A percentile compares a stretch with the other conserved stretches of the same genome.
Conservation (phyloP, 2,888 invertebrate species). For the Serripes groenlandicus region DNA sequence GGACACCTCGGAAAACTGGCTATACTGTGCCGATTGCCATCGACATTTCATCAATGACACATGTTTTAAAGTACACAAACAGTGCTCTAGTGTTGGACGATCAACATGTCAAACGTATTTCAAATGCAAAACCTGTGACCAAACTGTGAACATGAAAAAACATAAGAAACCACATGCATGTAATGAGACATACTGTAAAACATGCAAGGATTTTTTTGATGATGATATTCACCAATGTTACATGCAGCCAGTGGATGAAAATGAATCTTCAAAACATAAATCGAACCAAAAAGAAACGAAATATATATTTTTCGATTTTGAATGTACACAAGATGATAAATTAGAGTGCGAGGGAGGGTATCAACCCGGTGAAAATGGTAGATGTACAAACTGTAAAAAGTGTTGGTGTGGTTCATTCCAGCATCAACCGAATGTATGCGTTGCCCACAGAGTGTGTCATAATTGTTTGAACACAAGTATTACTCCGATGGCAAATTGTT, state of each 20-base stretch:
- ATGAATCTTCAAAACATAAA: background rate
- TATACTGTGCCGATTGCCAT: slow-evolving; percentile 29
- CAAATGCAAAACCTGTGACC: slow-evolving; percentile 17
- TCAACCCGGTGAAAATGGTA: background rate
- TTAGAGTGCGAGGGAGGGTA: slow-evolving; percentile 37
- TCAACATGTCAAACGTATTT: slow-evolving; percentile 20
- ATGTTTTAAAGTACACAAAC: slow-evolving; percentile 23
- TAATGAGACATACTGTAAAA: slow-evolving; percentile 32
- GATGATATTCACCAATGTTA: slow-evolving; percentile 37
- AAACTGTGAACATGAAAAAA: slow-evolving; percentile 1
- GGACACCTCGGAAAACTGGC: slow-evolving; percentile 28
- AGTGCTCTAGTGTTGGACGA: slow-evolving; percentile 18
- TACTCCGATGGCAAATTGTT: too few relatives aligned
- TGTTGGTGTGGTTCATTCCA: slow-evolving; percentile 49
- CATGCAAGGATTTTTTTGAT: slow-evolving; percentile 23
- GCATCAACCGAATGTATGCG: slow-evolving; percentile 58
- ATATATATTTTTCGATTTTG: too few relatives aligned
- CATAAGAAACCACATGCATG: slow-evolving; percentile 28
- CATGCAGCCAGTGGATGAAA: slow-evolving; percentile 28
- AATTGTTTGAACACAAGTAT: slow-evolving; percentile 32
- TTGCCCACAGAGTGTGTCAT: slow-evolving; percentile 48
- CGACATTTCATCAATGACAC: slow-evolving; percentile 28
- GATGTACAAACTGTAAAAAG: slow-evolving; percentile 57
- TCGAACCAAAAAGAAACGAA: slow-evolving; percentile 15
- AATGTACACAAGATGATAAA: slow-evolving; percentile 24